phyloP scores from a whole-genome alignment of 2,888 invertebrate genomes.

The Eurytoma adleriae region DNA sequence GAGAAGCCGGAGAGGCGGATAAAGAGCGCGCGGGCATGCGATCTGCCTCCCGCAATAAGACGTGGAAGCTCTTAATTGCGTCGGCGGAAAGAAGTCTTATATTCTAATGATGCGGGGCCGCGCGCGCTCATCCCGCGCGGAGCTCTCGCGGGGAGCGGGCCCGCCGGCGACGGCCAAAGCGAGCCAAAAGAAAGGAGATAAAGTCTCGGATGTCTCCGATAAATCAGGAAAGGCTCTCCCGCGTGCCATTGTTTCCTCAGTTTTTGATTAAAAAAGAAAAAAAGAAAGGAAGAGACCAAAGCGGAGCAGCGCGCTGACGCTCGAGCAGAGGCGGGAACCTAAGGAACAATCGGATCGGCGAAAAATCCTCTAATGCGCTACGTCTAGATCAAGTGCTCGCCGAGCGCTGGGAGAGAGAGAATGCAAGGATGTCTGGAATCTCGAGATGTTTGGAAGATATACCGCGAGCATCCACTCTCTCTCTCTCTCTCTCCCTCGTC shows the following conservation, averaged over 20 bases:
- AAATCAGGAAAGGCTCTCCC: conserved; percentile 31
- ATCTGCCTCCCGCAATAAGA: not conserved
- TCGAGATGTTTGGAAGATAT: conserved; percentile 13
- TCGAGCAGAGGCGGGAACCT: not conserved
- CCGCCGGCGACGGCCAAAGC: not conserved
- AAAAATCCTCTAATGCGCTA: conserved; percentile 7
- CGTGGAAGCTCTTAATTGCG: conserved; percentile 17
- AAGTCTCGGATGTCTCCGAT: conserved; percentile 31
- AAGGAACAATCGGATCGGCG: not conserved
- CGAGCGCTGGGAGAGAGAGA: not conserved
- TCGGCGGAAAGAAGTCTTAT: not conserved
- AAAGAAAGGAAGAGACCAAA: too few relatives aligned
- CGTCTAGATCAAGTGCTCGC: not conserved
- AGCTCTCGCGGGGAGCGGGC: not conserved
- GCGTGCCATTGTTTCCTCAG: conserved; percentile 33
- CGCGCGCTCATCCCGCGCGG: not conserved
- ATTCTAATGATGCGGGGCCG: conserved; percentile 24
- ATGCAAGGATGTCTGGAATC: conserved; percentile 8
- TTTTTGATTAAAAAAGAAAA: conserved; percentile 17
- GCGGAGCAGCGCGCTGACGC: too few relatives aligned
- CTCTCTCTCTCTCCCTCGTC: conserved; percentile 7
- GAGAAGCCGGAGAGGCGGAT: not conserved
- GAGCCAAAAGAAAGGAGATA: conserved; percentile 30
- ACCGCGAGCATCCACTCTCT: conserved; percentile 15
- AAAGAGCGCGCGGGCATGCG: not conserved